Conservation (phyloP, 2,113 vertebrate species). For the Anser cygnoides region DNA sequence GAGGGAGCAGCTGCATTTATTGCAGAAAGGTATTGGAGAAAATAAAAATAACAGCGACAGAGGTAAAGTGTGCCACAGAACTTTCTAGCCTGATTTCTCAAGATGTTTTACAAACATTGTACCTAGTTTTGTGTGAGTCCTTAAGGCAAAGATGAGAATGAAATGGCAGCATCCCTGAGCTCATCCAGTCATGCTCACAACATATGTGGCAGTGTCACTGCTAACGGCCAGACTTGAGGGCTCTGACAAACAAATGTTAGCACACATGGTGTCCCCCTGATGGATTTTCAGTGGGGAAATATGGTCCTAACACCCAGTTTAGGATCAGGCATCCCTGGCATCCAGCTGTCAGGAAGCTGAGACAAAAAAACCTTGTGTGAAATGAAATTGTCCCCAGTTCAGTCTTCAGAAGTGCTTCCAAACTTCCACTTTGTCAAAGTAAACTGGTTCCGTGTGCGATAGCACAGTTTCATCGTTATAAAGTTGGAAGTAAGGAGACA, state of each 20-base stretch:
- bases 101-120: background rate
- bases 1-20: background rate
- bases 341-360: background rate
- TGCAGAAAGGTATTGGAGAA: background rate
- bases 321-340: background rate
- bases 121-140: background rate
- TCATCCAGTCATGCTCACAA: background rate
- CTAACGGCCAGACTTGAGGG: fast-evolving
- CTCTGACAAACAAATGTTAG: background rate
- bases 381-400: background rate
- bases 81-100: background rate
- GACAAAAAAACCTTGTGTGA: background rate
- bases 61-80: fast-evolving
- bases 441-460: background rate
- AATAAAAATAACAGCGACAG: background rate
- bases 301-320: background rate
- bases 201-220: fast-evolving
- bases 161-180: background rate
- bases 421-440: background rate
- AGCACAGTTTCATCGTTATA: background rate
- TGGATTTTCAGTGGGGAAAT: background rate
- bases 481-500: background rate
- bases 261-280: background rate
- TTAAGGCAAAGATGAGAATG: background rate
- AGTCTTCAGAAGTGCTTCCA: background rate